phyloP scores from a whole-genome alignment of 2,888 invertebrate species.

The Tipula helvola region DNA sequence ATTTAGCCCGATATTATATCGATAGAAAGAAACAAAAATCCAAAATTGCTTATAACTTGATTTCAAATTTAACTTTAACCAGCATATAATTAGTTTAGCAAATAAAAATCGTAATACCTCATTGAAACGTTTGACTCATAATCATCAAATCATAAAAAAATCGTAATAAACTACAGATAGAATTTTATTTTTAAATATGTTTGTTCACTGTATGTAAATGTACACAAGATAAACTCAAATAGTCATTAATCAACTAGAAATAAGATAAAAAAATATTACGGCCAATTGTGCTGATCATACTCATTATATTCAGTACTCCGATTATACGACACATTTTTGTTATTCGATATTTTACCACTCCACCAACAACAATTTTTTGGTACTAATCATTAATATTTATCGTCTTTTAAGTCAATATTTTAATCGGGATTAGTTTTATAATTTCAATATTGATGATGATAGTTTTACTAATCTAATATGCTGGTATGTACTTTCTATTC shows the following conservation, averaged over 20 bases:
- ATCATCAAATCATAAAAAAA: neutral
- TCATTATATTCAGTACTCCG: neutral
- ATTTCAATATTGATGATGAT: neutral
- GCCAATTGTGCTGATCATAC: neutral
- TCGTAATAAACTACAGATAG: neutral
- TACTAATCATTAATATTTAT: neutral
- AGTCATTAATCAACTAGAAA: neutral
- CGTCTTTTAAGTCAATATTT: too few relatives aligned
- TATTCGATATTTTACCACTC: neutral
- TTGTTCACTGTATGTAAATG: neutral
- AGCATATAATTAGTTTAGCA: neutral
- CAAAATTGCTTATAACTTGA: too few relatives aligned
- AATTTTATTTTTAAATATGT: neutral
- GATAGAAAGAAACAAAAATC: too few relatives aligned
- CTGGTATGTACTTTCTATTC: neutral
- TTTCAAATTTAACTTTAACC: too few relatives aligned
- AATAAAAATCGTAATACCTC: neutral
- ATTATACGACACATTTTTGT: neutral
- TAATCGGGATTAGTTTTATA: neutral
- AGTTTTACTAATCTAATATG: neutral
- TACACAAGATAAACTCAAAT: neutral
- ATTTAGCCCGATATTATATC: too few relatives aligned
- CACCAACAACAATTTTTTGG: neutral
- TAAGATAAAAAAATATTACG: neutral
- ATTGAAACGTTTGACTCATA: neutral